A percentile compares a stretch with the other conserved stretches of the same genome.
phyloP scores from a whole-genome alignment of 2,888 invertebrate genomes.

The Eupithecia pulchellata region DNA sequence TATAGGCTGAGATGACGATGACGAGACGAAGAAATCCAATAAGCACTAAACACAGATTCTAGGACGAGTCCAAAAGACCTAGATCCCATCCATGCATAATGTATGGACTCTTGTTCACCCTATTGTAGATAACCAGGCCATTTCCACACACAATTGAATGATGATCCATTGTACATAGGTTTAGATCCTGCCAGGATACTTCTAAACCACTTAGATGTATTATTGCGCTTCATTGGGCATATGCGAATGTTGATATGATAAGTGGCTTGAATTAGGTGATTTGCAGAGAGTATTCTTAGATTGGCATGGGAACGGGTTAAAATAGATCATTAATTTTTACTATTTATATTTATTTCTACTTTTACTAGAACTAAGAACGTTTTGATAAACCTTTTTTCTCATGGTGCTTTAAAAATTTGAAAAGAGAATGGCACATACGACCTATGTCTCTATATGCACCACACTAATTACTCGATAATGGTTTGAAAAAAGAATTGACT shows the following conservation, averaged over 20 bases:
- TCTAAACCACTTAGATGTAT: constrained; percentile 64
- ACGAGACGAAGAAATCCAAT: no score
- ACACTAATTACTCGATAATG: no score
- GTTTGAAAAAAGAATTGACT: not conserved
- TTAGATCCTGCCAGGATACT: constrained; percentile 75
- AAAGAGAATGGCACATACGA: no score
- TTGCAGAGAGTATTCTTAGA: constrained; percentile 57
- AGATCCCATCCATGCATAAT: constrained; percentile 63
- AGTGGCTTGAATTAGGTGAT: constrained; percentile 55
- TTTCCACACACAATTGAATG: constrained; percentile 84
- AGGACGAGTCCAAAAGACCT: constrained; percentile 35
- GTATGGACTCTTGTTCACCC: constrained; percentile 61
- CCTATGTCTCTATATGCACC: no score
- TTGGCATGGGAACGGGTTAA: constrained; percentile 40
- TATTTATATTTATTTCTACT: not conserved
- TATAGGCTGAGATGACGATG: no score
- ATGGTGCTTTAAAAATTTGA: no score
- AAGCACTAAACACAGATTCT: not conserved
- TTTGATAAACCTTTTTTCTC: not conserved
- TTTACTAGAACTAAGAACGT: not conserved
- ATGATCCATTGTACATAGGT: constrained; percentile 84
- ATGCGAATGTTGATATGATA: constrained; percentile 65
- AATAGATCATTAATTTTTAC: not conserved
- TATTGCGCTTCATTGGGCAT: constrained; percentile 70
- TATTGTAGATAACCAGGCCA: constrained; percentile 79